Percentiles rank a stretch among this genome's conserved stretches.
Evolutionary conservation across 2,113 vertebrate genomes (phyloP).

Genomic region (Carassius auratus): DNA sequence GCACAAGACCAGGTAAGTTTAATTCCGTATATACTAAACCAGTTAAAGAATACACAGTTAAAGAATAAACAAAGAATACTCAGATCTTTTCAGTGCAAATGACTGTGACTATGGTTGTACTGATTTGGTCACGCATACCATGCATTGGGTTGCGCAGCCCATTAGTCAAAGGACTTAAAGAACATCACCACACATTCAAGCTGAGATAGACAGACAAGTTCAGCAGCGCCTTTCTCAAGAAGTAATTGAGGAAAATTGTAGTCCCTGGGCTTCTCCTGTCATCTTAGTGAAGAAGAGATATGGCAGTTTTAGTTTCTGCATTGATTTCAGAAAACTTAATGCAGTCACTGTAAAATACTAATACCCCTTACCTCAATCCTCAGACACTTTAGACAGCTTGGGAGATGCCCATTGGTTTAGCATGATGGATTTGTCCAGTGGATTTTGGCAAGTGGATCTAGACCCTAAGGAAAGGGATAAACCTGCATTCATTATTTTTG

Average conservation of each 20-base stretch:
- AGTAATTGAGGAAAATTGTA: constrained; percentile 32
- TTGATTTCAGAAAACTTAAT: constrained; percentile 38
- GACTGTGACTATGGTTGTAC: constrained; percentile 12
- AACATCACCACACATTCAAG: constrained; percentile 33
- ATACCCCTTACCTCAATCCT: not conserved
- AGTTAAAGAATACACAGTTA: too few relatives aligned
- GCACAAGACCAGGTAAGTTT: too few relatives aligned
- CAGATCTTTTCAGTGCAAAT: not conserved
- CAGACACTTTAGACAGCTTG: too few relatives aligned
- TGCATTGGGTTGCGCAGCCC: not conserved
- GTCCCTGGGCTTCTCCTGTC: constrained; percentile 45
- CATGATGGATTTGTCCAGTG: constrained; percentile 47
- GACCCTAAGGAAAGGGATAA: constrained; percentile 8
- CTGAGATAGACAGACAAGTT: constrained; percentile 47
- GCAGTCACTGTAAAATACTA: constrained; percentile 44
- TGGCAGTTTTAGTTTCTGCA: too few relatives aligned
- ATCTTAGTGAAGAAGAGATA: constrained; percentile 32
- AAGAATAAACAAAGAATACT: not conserved
- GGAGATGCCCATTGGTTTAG: constrained; percentile 32
- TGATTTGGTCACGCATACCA: constrained; percentile 25
- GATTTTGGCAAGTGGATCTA: constrained; percentile 49
- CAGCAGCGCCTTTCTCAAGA: constrained; percentile 30
- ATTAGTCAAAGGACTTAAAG: constrained; percentile 39
- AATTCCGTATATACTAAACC: too few relatives aligned
- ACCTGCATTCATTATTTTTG: too few relatives aligned